Conservation (phyloP, 1,140 invertebrate genomes). For the Globodera rostochiensis region DNA sequence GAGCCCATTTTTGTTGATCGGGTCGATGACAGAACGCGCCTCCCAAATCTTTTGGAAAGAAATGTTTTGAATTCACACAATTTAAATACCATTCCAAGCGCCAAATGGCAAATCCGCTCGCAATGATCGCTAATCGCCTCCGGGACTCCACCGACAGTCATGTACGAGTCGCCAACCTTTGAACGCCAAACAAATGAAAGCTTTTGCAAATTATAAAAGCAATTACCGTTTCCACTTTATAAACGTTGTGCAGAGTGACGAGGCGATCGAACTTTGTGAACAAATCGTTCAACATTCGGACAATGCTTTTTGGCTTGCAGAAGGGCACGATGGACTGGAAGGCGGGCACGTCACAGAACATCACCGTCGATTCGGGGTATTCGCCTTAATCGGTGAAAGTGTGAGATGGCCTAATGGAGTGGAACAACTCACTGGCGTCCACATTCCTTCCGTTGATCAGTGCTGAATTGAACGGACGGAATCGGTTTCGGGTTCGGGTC, state of each 20-base stretch:
- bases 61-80: background rate
- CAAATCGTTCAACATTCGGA: conserved; percentile 90
- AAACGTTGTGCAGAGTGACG: conserved; percentile 56
- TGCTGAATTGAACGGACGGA: conserved; percentile 31
- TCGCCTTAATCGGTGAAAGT: conserved; percentile 43
- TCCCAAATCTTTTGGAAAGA: conserved; percentile 51
- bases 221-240: conserved; percentile 86
- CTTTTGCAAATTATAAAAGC: conserved; percentile 26
- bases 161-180: conserved; percentile 89
- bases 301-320: conserved; percentile 71
- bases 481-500: background rate
- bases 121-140: conserved; percentile 88
- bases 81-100: conserved; percentile 52
- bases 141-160: conserved; percentile 94
- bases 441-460: conserved; percentile 59
- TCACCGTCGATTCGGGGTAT: conserved; percentile 60
- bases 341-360: conserved; percentile 59
- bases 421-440: conserved; percentile 53
- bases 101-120: conserved; percentile 83
- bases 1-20: conserved; percentile 52
- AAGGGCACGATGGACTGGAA: conserved; percentile 61
- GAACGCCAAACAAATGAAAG: conserved; percentile 17
- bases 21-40: conserved; percentile 61
- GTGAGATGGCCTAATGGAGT: background rate
- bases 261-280: conserved; percentile 86